Evolutionary conservation across 2,797 vertebrate species (phyloP).

Genomic region (Sparus aurata): DNA sequence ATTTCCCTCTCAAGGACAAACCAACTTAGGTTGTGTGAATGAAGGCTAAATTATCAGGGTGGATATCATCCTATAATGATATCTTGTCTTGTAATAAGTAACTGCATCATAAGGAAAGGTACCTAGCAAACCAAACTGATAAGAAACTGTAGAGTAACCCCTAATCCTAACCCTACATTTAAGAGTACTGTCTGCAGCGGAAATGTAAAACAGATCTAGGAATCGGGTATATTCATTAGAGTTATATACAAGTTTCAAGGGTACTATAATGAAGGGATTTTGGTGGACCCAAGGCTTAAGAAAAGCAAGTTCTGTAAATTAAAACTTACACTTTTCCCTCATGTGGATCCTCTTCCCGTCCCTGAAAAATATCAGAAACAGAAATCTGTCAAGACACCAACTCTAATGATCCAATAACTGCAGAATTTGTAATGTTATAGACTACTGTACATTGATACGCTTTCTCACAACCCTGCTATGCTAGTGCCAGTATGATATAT

Average conservation of each 20-base stretch:
- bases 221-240: no score
- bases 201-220: no score
- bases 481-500: not conserved
- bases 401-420: not conserved
- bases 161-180: no score
- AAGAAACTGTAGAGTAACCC: no score
- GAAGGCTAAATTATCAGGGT: slow-evolving; percentile 3
- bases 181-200: no score
- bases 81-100: slow-evolving; percentile 3
- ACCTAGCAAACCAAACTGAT: no score
- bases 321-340: slow-evolving; percentile 99
- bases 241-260: no score
- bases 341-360: slow-evolving; percentile 98
- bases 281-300: not conserved
- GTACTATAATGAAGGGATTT: no score
- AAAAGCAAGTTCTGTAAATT: slow-evolving; percentile 16
- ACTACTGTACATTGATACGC: not conserved
- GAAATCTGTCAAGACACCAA: slow-evolving; percentile 49
- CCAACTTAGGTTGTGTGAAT: not conserved
- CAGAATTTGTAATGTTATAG: not conserved
- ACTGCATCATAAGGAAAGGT: not conserved
- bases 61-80: slow-evolving; percentile 22
- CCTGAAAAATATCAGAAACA: slow-evolving; percentile 84
- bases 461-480: slow-evolving; percentile 4
- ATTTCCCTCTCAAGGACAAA: slow-evolving; percentile 15